phyloP scores from a whole-genome alignment of 2,113 vertebrate species.

The Notothenia coriiceps region DNA sequence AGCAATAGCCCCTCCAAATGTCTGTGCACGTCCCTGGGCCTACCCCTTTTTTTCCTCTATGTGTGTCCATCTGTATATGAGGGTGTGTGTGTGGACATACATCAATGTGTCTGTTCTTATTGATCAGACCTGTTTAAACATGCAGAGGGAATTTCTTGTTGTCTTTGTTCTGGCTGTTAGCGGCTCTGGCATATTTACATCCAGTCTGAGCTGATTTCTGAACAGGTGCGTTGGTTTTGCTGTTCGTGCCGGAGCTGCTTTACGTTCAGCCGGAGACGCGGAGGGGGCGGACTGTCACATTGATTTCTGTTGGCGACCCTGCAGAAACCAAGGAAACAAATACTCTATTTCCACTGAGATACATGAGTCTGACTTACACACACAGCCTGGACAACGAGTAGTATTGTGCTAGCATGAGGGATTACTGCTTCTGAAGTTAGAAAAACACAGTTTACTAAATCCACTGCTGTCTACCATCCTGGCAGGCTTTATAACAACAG shows the following conservation, averaged over 20 bases:
- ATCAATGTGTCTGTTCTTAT: slow-evolving; percentile 43
- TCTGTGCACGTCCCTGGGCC: too few relatives aligned
- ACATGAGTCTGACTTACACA: not conserved
- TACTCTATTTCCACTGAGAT: not conserved
- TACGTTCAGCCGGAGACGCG: slow-evolving; percentile 9
- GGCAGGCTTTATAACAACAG: not conserved
- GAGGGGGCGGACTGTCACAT: not conserved
- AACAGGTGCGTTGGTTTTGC: slow-evolving; percentile 2
- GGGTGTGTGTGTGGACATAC: slow-evolving; percentile 25
- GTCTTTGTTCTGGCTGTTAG: slow-evolving; percentile 16
- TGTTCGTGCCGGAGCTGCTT: slow-evolving; percentile 23
- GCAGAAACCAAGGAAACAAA: not conserved
- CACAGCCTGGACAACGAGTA: not conserved
- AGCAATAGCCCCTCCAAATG: too few relatives aligned
- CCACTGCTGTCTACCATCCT: not conserved
- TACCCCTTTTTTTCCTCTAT: not conserved
- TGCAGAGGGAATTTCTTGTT: slow-evolving; percentile 35
- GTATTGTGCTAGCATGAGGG: not conserved
- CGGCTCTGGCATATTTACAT: slow-evolving; percentile 14
- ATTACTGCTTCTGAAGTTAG: not conserved
- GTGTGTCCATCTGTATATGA: not conserved
- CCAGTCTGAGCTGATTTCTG: not conserved
- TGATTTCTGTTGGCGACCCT: not conserved
- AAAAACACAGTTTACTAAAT: not conserved
- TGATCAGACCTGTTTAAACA: slow-evolving; percentile 43